A percentile compares a stretch with the other conserved stretches of the same genome.
Evolutionary conservation across 2,888 invertebrate species (phyloP).

Genomic region (Maniola hyperantus): DNA sequence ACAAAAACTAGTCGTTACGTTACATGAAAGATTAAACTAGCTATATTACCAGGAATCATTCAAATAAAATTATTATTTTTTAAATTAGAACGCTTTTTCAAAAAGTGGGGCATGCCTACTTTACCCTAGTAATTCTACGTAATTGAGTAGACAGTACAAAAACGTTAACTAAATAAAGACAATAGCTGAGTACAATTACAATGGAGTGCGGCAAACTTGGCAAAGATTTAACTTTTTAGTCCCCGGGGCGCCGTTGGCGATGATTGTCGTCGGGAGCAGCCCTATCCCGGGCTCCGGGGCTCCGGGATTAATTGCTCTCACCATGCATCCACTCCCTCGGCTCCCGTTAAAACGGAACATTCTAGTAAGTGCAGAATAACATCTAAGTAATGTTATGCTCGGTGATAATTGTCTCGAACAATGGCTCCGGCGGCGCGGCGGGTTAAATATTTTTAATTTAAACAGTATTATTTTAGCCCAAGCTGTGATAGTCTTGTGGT

Average conservation of each 20-base stretch:
- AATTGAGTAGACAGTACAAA: not conserved
- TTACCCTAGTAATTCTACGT: not conserved
- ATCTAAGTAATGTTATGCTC: constrained; percentile 71
- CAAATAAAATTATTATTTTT: too few relatives aligned
- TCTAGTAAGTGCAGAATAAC: constrained; percentile 73
- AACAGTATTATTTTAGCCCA: too few relatives aligned
- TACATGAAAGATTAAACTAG: too few relatives aligned
- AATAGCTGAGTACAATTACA: constrained; percentile 49
- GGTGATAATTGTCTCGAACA: constrained; percentile 59
- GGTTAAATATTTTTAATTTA: constrained; percentile 11
- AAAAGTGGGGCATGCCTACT: too few relatives aligned
- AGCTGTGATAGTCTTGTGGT: too few relatives aligned
- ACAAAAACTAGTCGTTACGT: too few relatives aligned
- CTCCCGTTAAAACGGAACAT: constrained; percentile 69
- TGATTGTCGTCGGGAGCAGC: constrained; percentile 76
- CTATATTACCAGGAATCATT: too few relatives aligned
- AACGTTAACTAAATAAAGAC: constrained; percentile 41
- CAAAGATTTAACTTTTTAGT: constrained; percentile 77
- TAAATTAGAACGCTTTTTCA: too few relatives aligned
- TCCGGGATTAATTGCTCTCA: constrained; percentile 73
- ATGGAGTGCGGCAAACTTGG: constrained; percentile 58
- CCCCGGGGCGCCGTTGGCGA: constrained; percentile 72
- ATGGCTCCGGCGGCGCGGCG: constrained; percentile 23
- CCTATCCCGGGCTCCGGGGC: constrained; percentile 43
- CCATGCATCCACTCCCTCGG: constrained; percentile 70